A percentile compares a stretch with the other conserved stretches of the same genome.
phyloP scores from a whole-genome alignment of 2,888 invertebrate genomes.

The Xestia ashworthii region DNA sequence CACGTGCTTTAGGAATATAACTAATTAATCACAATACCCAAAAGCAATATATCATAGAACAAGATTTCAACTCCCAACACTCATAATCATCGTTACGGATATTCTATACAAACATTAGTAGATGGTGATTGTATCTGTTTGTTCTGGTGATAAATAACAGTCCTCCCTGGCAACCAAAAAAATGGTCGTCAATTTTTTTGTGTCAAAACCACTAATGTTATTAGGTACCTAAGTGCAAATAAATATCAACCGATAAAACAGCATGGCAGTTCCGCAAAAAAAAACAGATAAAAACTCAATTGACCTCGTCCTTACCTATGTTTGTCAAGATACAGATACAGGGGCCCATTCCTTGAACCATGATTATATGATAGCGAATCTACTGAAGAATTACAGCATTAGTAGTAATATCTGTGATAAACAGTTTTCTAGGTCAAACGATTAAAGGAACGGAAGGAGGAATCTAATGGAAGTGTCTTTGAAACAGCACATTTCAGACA shows the following conservation, averaged over 20 bases:
- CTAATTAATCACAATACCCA: neutral
- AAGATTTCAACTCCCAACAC: neutral
- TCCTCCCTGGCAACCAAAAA: neutral
- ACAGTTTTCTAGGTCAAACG: conserved; percentile 1
- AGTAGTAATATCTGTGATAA: conserved; percentile 3
- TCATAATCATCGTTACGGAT: neutral
- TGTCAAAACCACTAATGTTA: neutral
- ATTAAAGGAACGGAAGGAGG: neutral
- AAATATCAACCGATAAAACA: neutral
- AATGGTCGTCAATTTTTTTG: neutral
- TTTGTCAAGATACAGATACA: conserved; percentile 22
- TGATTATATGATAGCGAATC: conserved; percentile 13
- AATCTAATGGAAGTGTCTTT: neutral
- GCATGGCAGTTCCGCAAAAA: conserved; percentile 8
- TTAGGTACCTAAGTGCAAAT: neutral
- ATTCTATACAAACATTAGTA: neutral
- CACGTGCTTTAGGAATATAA: neutral
- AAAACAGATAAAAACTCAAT: conserved; percentile 12
- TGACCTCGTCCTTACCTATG: conserved; percentile 15
- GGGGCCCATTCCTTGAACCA: conserved; percentile 9
- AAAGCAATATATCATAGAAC: neutral
- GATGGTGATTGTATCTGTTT: neutral
- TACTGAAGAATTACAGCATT: neutral
- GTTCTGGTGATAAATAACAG: neutral
- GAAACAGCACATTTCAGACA: conserved; percentile 7